Base-by-base conservation (phyloP, 2,888 invertebrate genomes). In the Clepsis dumicolana region DNA sequence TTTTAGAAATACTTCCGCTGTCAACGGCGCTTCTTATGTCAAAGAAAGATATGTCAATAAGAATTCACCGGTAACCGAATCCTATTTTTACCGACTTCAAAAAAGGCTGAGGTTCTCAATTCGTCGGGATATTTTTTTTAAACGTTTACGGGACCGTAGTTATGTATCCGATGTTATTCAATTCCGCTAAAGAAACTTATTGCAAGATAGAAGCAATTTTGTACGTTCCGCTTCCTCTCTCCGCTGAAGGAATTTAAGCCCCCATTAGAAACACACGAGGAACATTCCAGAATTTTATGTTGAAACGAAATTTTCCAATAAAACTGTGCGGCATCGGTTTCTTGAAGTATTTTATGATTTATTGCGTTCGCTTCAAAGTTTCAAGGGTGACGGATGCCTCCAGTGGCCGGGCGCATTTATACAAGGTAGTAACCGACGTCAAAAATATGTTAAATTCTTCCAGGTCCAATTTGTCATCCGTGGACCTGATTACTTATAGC, bases 281-380 rank as follows among this genome's bases (percentile, higher is more conserved):
- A 71, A 73, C 68, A 64, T 72, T 70, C 64, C 53, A 50, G 62
- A 72, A 71, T 70, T 64, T 66, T 65, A 71, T 70, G 65, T 60
- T 48, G 25, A 60, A 59, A 61, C 59, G 54, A 71, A 69, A 69
- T 71, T 72, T 73, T 75, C 70, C 69, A 71, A 75, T 73, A 73
- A 75, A 73, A 74, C 62, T 64, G 59, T 67, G 66, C 61, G 57
- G 59, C 65, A 72, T 64, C 65, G 64, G 67, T 73, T 70, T 71
- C 69, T 62, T 25, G 64, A 66, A 66, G 69, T 65, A 65, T 73
- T 75, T 73, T 68, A 74, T 76, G 75, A 79, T 77, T 79, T 80
- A 79, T 78, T 70, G 64, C 74, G 61, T 56, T 72, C 66, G 68
- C 69, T 75, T 74, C 72, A 73, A 78, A 77, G 70, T 77, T 76